Evolutionary conservation across 2,113 vertebrate species (phyloP).

Genomic region (Anhinga rufa): DNA sequence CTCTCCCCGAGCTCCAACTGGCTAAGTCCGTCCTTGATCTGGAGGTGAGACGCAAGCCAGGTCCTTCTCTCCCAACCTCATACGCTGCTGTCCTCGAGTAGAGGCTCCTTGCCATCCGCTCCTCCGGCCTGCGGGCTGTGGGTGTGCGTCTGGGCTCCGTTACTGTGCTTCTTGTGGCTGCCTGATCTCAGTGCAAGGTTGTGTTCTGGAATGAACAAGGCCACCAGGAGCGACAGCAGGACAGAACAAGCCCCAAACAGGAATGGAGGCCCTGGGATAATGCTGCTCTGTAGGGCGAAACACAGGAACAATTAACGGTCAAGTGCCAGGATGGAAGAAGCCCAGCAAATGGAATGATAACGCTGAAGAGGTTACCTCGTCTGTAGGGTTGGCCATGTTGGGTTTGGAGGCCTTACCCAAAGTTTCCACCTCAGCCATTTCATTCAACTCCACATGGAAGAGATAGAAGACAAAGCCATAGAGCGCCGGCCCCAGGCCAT

Average conservation of each 20-base stretch:
- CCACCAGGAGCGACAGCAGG: constrained; percentile 88
- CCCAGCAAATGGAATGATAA: rapidly evolving
- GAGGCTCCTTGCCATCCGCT: constrained; percentile 85
- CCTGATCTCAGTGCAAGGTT: constrained; percentile 76
- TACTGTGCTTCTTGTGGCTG: constrained; percentile 87
- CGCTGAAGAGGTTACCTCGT: constrained; percentile 74
- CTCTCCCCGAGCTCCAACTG: background rate
- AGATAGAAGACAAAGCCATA: constrained; percentile 90
- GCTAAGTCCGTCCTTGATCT: background rate
- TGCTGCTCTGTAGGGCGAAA: constrained; percentile 77
- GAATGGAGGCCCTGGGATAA: constrained; percentile 92
- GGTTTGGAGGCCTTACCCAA: constrained; percentile 76
- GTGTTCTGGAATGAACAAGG: constrained; percentile 91
- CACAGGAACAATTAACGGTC: background rate
- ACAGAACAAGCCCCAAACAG: constrained; percentile 91
- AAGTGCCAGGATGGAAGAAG: background rate
- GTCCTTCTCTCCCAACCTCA: constrained; percentile 53
- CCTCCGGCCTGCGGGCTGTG: constrained; percentile 83
- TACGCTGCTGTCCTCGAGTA: constrained; percentile 90
- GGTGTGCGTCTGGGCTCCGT: constrained; percentile 80
- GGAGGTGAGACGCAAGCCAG: background rate
- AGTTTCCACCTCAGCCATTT: constrained; percentile 76
- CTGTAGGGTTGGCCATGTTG: constrained; percentile 90
- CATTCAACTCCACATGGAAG: constrained; percentile 86
- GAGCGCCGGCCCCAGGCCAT: constrained; percentile 83